Percentiles rank a stretch among this genome's conserved stretches.
Evolutionary conservation across 2,113 vertebrate species (phyloP).

Genomic region (Fregata magnificens): DNA sequence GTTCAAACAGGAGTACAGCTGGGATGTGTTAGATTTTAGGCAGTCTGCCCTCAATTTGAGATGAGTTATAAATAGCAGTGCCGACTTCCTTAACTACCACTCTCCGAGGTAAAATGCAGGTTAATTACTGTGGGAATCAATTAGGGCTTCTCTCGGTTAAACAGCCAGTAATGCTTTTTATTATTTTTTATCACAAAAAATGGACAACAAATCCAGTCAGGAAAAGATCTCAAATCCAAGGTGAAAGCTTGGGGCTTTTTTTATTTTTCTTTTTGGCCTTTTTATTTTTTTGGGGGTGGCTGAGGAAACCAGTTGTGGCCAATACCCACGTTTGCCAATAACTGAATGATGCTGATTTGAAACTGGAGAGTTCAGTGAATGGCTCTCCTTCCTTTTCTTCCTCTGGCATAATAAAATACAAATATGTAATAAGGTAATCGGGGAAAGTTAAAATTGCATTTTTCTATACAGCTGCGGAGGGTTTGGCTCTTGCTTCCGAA

Average conservation of each 20-base stretch:
- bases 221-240: constrained; percentile 31
- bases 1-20: constrained; percentile 99
- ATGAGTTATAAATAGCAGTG: constrained; percentile 97
- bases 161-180: constrained; percentile 74
- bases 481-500: not conserved
- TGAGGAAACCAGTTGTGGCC: not conserved
- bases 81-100: constrained; percentile 94
- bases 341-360: not conserved
- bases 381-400: not conserved
- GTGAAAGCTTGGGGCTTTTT: not conserved
- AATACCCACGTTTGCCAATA: not conserved
- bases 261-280: not conserved
- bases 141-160: constrained; percentile 83
- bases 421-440: not conserved
- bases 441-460: not conserved
- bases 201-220: constrained; percentile 52
- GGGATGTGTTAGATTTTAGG: constrained; percentile 99
- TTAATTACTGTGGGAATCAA: constrained; percentile 98
- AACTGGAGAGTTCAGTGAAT: not conserved
- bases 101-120: constrained; percentile 90
- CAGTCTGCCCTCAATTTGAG: constrained; percentile 97
- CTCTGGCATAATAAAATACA: not conserved
- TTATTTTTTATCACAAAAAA: constrained; percentile 62
- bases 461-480: not conserved
- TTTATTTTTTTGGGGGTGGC: not conserved